These are phyloP conservation scores for Fratercula arctica DNA, from an alignment of 2,797 vertebrate species.

Conservation along the genomic window DNA sequence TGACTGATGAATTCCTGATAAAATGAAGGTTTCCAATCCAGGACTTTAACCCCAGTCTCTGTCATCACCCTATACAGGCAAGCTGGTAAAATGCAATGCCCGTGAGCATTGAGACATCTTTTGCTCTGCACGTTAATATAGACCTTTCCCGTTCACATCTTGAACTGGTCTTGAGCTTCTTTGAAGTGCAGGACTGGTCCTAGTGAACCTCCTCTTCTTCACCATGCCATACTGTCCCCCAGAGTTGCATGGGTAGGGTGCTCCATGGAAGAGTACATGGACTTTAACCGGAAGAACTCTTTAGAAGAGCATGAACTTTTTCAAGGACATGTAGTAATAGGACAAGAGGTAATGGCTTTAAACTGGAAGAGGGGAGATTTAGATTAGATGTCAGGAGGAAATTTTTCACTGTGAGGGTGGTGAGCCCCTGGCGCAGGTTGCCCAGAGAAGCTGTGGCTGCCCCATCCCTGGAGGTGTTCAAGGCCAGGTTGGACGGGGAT, in stretches of 20 bases:
- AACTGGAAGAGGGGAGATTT: neutral
- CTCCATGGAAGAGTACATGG: neutral
- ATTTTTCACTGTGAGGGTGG: neutral
- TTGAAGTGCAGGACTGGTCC: neutral
- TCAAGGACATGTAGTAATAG: neutral
- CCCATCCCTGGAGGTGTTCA: neutral
- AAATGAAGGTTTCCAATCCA: neutral
- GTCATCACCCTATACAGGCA: neutral
- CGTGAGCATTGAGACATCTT: neutral
- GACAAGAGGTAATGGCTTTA: neutral
- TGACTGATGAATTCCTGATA: neutral
- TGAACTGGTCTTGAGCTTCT: neutral
- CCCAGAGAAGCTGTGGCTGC: neutral
- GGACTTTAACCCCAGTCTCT: neutral
- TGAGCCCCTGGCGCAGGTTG: neutral
- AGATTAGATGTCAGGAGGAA: neutral
- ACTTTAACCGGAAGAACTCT: neutral
- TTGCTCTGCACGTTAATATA: neutral
- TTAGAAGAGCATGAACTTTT: neutral
- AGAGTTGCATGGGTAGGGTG: neutral
- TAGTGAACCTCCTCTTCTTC: neutral
- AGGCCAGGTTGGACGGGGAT: neutral
- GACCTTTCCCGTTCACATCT: rapidly evolving
- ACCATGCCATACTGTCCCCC: neutral
- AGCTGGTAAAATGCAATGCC: neutral